phyloP scores from a whole-genome alignment of 2,797 vertebrate species.

The Pipistrellus pygmaeus region DNA sequence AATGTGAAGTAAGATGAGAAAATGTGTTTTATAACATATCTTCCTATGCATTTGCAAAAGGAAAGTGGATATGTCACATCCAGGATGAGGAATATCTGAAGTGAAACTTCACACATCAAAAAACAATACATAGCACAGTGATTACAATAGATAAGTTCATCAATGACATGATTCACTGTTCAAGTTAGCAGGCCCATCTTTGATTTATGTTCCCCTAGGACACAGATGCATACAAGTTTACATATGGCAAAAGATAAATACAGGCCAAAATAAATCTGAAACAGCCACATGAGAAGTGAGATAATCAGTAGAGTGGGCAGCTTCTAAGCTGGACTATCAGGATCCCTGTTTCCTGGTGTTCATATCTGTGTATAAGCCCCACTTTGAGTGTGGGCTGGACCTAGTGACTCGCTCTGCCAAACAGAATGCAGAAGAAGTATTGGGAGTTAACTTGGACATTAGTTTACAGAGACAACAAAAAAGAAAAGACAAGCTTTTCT shows the following conservation, averaged over 20 bases:
- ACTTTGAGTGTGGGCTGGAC: background rate
- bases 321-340: fast-evolving
- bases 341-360: background rate
- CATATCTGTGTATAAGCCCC: fast-evolving
- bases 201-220: too few species aligned
- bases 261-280: too few species aligned
- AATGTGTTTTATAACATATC: background rate
- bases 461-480: background rate
- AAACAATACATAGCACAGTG: background rate
- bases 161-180: fast-evolving
- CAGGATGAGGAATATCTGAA: background rate
- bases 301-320: too few species aligned
- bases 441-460: fast-evolving
- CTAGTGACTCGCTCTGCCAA: fast-evolving
- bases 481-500: background rate
- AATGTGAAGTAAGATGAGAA: too few species aligned
- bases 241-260: background rate
- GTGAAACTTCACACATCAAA: background rate
- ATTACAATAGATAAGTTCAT: fast-evolving
- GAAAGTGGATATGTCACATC: background rate
- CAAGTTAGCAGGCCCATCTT: background rate
- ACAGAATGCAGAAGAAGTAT: fast-evolving
- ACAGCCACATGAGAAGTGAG: fast-evolving
- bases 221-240: background rate
- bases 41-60: background rate